phyloP scores from a whole-genome alignment of 2,797 vertebrate genomes.

The Gallinago stenura region DNA sequence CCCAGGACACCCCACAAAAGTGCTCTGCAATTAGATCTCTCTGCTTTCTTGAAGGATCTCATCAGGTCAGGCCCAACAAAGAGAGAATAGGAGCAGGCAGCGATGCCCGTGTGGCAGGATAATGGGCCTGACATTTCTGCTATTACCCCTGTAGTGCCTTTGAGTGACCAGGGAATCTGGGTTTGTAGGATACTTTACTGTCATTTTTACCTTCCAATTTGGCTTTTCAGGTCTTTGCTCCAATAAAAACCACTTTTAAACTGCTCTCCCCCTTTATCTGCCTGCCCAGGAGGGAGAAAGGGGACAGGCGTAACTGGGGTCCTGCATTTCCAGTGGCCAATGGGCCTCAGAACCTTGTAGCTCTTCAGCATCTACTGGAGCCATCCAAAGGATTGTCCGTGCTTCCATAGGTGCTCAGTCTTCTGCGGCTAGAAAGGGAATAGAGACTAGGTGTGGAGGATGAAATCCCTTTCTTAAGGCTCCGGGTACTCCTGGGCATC shows the following conservation, averaged over 20 bases:
- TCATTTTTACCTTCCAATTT: neutral
- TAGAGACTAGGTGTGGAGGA: neutral
- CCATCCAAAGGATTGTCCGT: neutral
- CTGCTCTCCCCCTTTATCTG: neutral
- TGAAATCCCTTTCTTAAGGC: neutral
- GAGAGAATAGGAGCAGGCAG: neutral
- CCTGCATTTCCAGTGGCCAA: neutral
- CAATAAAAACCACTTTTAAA: neutral
- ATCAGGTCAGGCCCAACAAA: neutral
- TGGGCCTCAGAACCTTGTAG: neutral
- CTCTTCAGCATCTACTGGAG: neutral
- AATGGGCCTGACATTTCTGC: neutral
- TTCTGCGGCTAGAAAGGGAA: neutral
- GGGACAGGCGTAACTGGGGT: neutral
- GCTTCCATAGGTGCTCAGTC: neutral
- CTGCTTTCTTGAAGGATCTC: neutral
- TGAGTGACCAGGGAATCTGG: neutral
- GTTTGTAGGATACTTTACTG: neutral
- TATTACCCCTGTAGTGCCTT: neutral
- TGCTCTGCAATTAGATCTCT: neutral
- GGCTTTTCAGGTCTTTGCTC: neutral
- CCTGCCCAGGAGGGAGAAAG: neutral
- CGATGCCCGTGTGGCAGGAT: neutral
- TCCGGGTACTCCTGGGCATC: neutral
- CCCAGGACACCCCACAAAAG: neutral